Evolutionary conservation across 2,797 vertebrate species (phyloP).

Genomic region (Galaxias olidus): DNA sequence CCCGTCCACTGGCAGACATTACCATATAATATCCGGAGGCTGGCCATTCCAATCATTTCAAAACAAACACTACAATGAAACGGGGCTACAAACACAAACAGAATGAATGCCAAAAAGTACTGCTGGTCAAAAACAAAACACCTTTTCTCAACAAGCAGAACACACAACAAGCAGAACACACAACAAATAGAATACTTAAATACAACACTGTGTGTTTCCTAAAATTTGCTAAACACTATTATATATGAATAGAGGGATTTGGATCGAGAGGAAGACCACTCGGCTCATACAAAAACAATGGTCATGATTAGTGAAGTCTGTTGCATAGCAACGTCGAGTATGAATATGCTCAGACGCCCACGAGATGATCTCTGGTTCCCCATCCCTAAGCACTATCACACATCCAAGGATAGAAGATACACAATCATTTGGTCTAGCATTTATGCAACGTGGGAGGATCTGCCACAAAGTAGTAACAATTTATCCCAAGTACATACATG

Average conservation of each 20-base stretch:
- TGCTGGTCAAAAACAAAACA: no score
- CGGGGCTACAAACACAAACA: not conserved
- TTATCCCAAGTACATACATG: no score
- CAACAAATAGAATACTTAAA: no score
- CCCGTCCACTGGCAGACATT: not conserved
- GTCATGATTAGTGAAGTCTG: constrained; percentile 4
- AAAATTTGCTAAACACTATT: no score
- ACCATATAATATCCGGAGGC: not conserved
- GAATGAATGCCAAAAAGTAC: not conserved
- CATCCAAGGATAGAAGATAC: not conserved
- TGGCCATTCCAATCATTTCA: not conserved
- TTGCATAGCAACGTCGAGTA: not conserved
- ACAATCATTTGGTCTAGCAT: not conserved
- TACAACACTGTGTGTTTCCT: no score
- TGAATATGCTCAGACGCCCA: constrained; percentile 1
- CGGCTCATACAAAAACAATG: no score
- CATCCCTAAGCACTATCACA: not conserved
- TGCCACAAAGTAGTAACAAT: no score
- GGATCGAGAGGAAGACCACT: no score
- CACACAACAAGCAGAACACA: no score
- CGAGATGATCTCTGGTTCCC: not conserved
- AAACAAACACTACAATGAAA: constrained; percentile 2
- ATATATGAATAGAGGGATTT: no score
- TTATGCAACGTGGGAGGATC: not conserved
- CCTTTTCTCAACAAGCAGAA: no score